phyloP scores from a whole-genome alignment of 2,797 vertebrate species.

The Clarias laeviceps region DNA sequence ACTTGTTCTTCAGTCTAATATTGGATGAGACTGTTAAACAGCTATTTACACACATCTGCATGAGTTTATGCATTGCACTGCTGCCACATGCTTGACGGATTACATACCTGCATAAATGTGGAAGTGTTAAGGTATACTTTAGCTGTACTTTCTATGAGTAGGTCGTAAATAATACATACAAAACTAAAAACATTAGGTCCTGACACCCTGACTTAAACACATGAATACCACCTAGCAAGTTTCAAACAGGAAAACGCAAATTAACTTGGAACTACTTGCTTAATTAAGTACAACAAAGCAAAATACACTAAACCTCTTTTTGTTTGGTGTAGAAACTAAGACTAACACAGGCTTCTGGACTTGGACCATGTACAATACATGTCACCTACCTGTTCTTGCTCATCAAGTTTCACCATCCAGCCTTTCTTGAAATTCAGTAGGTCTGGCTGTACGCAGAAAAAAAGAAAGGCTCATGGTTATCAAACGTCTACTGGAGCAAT shows the following conservation, averaged over 20 bases:
- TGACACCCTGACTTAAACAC: not conserved
- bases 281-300: not conserved
- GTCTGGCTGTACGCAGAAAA: slow-evolving; percentile 71
- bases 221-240: not conserved
- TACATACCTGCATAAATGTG: not conserved
- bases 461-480: slow-evolving; percentile 7
- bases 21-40: too few relatives aligned
- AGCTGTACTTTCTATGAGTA: too few relatives aligned
- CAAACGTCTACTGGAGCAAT: not conserved
- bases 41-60: too few relatives aligned
- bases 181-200: not conserved
- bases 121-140: not conserved
- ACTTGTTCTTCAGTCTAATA: too few relatives aligned
- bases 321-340: not conserved
- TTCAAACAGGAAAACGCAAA: not conserved
- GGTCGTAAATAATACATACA: not conserved
- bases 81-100: too few relatives aligned
- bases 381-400: slow-evolving; percentile 72
- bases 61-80: too few relatives aligned
- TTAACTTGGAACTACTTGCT: not conserved
- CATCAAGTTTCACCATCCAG: slow-evolving; percentile 84
- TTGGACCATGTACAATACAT: not conserved
- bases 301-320: not conserved
- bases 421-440: slow-evolving; percentile 85
- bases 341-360: too few relatives aligned